Conservation (phyloP, 1,140 invertebrate species). For the Drosophila dunni region DNA sequence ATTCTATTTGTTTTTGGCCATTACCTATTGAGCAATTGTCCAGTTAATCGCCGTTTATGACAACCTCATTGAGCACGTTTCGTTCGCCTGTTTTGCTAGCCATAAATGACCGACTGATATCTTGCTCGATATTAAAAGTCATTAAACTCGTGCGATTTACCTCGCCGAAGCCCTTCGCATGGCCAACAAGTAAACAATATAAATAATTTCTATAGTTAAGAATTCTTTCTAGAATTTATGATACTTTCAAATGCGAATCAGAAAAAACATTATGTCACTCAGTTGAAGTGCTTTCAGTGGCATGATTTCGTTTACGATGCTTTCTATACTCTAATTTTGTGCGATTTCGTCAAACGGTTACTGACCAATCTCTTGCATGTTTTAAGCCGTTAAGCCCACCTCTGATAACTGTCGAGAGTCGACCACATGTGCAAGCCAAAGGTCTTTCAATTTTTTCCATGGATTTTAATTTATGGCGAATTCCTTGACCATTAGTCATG, state of each 20-base stretch:
- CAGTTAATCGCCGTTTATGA: conserved; percentile 37
- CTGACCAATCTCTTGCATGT: background rate
- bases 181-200: background rate
- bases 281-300: conserved; percentile 17
- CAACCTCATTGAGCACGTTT: conserved; percentile 49
- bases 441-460: conserved; percentile 26
- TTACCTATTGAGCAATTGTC: background rate
- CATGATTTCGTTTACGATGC: conserved; percentile 17
- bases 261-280: conserved; percentile 25
- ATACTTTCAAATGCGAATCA: background rate
- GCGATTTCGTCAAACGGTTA: conserved; percentile 18
- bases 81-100: conserved; percentile 20
- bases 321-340: conserved; percentile 11
- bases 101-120: conserved; percentile 33
- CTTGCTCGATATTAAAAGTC: conserved; percentile 22
- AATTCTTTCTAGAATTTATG: conserved; percentile 11
- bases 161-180: background rate
- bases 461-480: conserved; percentile 9
- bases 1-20: background rate
- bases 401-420: conserved; percentile 3
- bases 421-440: conserved; percentile 9
- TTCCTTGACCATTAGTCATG: conserved; percentile 40
- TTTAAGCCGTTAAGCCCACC: conserved; percentile 22
- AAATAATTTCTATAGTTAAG: background rate
- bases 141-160: conserved; percentile 26